Evolutionary conservation across 2,797 vertebrate species (phyloP).

Genomic region (Australoheros facetus): DNA sequence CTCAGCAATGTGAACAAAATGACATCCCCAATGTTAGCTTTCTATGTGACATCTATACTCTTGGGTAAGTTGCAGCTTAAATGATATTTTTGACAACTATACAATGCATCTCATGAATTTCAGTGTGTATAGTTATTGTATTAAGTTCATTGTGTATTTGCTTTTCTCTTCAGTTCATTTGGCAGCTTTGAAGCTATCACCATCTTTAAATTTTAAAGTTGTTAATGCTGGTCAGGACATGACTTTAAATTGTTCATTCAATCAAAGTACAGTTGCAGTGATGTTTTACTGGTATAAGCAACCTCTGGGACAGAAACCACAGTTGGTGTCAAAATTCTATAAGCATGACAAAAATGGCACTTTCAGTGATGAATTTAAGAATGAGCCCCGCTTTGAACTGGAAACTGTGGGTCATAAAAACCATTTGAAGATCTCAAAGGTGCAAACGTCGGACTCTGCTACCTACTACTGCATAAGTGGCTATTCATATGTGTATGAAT

Average conservation of each 20-base stretch:
- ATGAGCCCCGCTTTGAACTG: slow-evolving; percentile 18
- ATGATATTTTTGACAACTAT: fast-evolving
- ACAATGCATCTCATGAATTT: not conserved
- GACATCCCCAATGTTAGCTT: slow-evolving; percentile 5
- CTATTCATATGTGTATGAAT: not conserved
- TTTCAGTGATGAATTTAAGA: slow-evolving; percentile 20
- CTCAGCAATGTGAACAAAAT: slow-evolving; percentile 13
- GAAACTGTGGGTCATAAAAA: not conserved
- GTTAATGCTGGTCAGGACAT: slow-evolving; percentile 25
- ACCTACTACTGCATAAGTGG: slow-evolving; percentile 31
- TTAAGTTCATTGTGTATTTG: not conserved
- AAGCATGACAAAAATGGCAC: fast-evolving
- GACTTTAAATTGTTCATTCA: slow-evolving; percentile 42
- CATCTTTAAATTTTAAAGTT: not conserved
- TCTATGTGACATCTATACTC: slow-evolving; percentile 24
- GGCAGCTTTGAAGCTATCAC: not conserved
- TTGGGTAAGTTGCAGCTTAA: slow-evolving; percentile 24
- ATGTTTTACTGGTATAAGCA: slow-evolving; percentile 48
- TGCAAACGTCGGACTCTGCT: slow-evolving; percentile 36
- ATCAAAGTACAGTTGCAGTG: not conserved
- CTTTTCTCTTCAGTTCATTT: slow-evolving; percentile 12
- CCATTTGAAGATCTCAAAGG: slow-evolving; percentile 37
- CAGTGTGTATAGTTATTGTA: not conserved
- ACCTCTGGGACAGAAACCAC: slow-evolving; percentile 25
- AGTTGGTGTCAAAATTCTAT: slow-evolving; percentile 18